Evolutionary conservation across 2,113 vertebrate species (phyloP).

Genomic region (Talpa occidentalis): DNA sequence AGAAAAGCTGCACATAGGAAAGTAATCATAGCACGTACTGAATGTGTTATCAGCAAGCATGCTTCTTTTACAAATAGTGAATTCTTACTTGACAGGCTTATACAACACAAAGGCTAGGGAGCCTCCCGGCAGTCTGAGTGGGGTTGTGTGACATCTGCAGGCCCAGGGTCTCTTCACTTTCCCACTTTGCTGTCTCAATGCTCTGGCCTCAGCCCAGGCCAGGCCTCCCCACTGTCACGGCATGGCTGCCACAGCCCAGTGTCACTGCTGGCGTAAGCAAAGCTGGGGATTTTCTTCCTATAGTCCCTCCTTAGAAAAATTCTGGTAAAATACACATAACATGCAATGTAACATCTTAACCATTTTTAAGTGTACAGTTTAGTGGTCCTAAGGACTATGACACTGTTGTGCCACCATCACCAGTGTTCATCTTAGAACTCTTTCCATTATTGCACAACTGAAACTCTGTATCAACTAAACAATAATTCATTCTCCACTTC

Average conservation of each 20-base stretch:
- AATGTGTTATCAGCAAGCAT: background rate
- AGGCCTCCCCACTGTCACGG: accelerated
- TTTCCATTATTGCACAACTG: background rate
- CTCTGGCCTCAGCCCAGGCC: too few relatives aligned
- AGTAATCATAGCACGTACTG: background rate
- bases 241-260: background rate
- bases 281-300: background rate
- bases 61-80: background rate
- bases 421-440: background rate
- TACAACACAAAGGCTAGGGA: background rate
- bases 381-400: background rate
- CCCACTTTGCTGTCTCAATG: background rate
- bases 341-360: background rate
- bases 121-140: background rate
- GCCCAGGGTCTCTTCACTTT: background rate
- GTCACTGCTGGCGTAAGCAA: background rate
- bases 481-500: background rate
- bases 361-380: background rate
- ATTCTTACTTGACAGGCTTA: background rate
- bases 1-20: background rate
- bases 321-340: background rate
- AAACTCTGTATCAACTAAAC: background rate
- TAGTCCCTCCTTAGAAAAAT: background rate
- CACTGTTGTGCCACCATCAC: background rate
- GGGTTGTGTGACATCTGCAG: background rate